phyloP scores from a whole-genome alignment of 35 echinoderm and acorn worm genomes.

The Diadema setosum region DNA sequence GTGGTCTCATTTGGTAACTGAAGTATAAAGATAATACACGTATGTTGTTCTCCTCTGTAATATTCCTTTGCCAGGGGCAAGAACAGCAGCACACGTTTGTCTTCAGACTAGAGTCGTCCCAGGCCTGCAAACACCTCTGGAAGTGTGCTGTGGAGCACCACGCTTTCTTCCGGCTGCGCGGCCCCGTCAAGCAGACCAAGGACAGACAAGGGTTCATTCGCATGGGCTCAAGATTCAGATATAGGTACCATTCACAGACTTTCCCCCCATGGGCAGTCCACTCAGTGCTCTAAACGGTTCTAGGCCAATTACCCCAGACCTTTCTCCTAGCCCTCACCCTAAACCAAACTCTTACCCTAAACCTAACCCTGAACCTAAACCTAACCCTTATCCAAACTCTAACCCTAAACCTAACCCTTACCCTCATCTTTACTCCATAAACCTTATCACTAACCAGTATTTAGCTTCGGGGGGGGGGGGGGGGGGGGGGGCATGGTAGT shows the following conservation, averaged over 20 bases:
- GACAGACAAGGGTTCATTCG: conserved; percentile 85
- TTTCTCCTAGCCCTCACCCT: neutral
- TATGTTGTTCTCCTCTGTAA: no score
- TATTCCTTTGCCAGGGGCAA: conserved; percentile 45
- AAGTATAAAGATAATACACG: no score
- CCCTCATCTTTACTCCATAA: neutral
- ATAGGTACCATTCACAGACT: conserved; percentile 88
- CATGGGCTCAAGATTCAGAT: conserved; percentile 97
- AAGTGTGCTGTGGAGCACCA: conserved; percentile 97
- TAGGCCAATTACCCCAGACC: neutral
- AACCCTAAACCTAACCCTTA: neutral
- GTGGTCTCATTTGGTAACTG: no score
- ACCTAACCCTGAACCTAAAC: neutral
- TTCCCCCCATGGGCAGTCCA: neutral
- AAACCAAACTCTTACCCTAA: neutral
- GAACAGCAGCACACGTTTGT: conserved; percentile 99
- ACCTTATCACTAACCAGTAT: no score
- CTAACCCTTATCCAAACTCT: neutral
- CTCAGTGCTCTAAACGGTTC: neutral
- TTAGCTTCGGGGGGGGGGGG: no score
- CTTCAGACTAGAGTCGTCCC: conserved; percentile 71
- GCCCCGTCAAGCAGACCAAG: conserved; percentile 44
- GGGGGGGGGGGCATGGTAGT: neutral
- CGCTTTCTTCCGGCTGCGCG: conserved; percentile 90
- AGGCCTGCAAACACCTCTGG: conserved; percentile 90